Base-by-base conservation (phyloP, 2,888 invertebrate species). In the Tachina fera region DNA sequence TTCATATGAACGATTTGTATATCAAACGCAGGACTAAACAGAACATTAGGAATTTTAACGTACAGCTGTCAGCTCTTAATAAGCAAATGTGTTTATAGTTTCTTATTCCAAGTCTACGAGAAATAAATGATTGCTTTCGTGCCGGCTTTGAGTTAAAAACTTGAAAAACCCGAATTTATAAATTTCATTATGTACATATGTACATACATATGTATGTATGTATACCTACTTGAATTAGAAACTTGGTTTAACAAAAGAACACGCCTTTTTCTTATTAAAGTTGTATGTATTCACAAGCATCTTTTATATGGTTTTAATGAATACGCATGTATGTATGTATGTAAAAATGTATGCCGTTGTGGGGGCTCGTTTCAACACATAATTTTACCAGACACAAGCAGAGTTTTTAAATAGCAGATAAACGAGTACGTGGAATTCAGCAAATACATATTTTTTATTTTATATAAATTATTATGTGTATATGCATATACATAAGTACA, bases 291-390 rank as follows among this genome's bases (percentile, higher is more conserved):
- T 4, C 10, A n/a, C n/a, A 47, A 47, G 39, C 19, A 60, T 49
- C 13, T 49, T 13, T 14, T 49, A 31, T 31, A 31, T 31, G 31
- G 31, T 6, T 31, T 31, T 31, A 31, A 31, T 31, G 31, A 31
- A 31, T 31, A 6, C 31, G 31, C 6, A 31, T 31, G 14, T 49
- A 14, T 14, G 14, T 14, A 49, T 49, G 49, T 49, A 49, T 19
- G 5, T n/a, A 67, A 10, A 41, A 9, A 6, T 53, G 13, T 56
- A 49, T 58, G n/a, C 43, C n/a, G 22, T 53, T 61, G 45, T 9
- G 75, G 75, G 75, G 81, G 81, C 81, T 82, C 81, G 81, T 63
- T 68, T 75, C n/a, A 13, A 61, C 41, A 19, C 9, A 45, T 63
- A 19, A 43, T 13, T 47, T 13, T 16, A 31, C 31, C 31, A 53